Percentiles rank a stretch among this genome's conserved stretches.
Evolutionary conservation across 2,113 vertebrate species (phyloP).

Genomic region (Phocoena phocoena): DNA sequence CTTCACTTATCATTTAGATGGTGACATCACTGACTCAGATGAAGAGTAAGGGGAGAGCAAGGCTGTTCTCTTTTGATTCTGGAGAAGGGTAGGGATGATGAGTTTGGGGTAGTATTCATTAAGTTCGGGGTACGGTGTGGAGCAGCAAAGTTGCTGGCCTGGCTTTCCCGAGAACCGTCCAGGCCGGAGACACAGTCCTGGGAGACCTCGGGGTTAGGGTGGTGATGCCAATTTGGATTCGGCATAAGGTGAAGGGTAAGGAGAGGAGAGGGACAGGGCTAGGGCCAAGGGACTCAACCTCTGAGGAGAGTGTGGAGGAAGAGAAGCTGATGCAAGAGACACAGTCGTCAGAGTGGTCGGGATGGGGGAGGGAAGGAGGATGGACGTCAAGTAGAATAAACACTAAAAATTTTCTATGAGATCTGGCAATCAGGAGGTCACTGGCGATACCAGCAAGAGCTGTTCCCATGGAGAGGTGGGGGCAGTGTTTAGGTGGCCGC

Average conservation of each 20-base stretch:
- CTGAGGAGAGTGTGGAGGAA: not conserved
- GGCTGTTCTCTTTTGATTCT: not conserved
- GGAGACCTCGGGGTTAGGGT: too few relatives aligned
- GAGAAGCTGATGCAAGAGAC: not conserved
- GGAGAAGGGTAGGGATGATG: not conserved
- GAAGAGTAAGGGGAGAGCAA: not conserved
- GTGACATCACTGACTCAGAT: not conserved
- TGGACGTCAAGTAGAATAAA: not conserved
- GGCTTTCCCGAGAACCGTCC: not conserved
- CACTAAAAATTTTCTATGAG: not conserved
- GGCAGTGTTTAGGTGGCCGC: not conserved
- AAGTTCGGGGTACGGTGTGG: not conserved
- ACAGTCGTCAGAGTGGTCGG: not conserved
- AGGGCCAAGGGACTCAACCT: not conserved
- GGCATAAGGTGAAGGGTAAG: too few relatives aligned
- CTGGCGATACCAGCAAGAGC: not conserved
- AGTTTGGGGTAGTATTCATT: not conserved
- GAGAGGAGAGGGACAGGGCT: not conserved
- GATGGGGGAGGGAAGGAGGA: not conserved
- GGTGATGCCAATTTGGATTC: not conserved
- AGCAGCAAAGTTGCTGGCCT: not conserved
- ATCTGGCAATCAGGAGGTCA: not conserved
- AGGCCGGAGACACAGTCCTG: not conserved
- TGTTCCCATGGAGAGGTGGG: accelerated
- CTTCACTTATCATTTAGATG: not conserved